A percentile compares a stretch with the other conserved stretches of the same genome.
Evolutionary conservation across 2,113 vertebrate genomes (phyloP).

Genomic region (Bolborhynchus lineola): DNA sequence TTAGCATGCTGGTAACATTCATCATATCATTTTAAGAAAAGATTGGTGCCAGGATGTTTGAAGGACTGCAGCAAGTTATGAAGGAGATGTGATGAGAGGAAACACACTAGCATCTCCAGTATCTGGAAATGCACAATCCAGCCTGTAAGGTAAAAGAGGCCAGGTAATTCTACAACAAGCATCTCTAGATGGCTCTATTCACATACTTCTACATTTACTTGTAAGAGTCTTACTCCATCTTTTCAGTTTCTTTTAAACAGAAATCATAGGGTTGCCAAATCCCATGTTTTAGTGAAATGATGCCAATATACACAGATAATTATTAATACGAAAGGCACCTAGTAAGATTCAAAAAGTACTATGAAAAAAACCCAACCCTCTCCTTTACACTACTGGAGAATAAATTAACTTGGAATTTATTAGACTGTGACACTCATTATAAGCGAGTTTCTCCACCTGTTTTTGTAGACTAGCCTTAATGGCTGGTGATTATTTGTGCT

Average conservation of each 20-base stretch:
- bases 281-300: neutral
- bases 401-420: neutral
- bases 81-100: neutral
- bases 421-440: neutral
- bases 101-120: neutral
- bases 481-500: neutral
- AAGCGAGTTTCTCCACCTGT: neutral
- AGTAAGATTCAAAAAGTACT: neutral
- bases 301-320: neutral
- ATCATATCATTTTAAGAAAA: neutral
- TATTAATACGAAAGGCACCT: neutral
- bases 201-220: neutral
- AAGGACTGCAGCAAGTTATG: neutral
- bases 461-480: neutral
- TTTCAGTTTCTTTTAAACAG: neutral
- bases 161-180: neutral
- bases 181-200: slow-evolving; percentile 55
- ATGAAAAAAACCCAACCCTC: neutral
- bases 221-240: neutral
- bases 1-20: neutral
- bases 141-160: neutral
- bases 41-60: neutral
- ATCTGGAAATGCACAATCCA: neutral
- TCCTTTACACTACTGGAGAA: neutral
- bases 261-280: neutral